phyloP scores from a whole-genome alignment of 2,113 vertebrate genomes.

The Hippocampus abdominalis region DNA sequence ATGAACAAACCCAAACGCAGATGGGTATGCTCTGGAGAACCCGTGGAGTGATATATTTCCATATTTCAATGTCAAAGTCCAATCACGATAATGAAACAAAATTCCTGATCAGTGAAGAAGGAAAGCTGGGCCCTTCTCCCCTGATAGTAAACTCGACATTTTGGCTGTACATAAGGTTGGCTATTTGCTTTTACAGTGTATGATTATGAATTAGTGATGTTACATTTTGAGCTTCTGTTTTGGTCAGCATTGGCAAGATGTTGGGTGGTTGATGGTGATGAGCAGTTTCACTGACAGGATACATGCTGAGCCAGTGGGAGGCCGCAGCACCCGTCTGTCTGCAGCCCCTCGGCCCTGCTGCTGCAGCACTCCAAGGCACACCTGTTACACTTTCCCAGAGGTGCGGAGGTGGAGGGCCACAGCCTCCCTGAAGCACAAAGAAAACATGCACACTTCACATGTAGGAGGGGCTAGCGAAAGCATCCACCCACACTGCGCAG shows the following conservation, averaged over 20 bases:
- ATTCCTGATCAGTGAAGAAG: too few species aligned
- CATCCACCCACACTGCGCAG: constrained; percentile 40
- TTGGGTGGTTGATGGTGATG: constrained; percentile 22
- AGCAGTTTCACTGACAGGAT: constrained; percentile 15
- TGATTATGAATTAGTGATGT: constrained; percentile 17
- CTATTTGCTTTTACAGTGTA: not conserved
- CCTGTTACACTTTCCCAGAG: constrained; percentile 90
- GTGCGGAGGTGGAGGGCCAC: constrained; percentile 69
- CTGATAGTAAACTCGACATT: not conserved
- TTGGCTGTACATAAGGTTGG: not conserved
- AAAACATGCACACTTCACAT: constrained; percentile 15
- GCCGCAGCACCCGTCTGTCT: constrained; percentile 8
- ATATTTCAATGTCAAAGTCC: too few species aligned
- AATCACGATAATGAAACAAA: too few species aligned
- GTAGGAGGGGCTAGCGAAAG: constrained; percentile 21
- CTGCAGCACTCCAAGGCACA: constrained; percentile 72
- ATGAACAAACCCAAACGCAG: too few species aligned
- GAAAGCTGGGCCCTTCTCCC: too few species aligned
- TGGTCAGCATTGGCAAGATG: constrained; percentile 6
- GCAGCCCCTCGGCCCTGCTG: constrained; percentile 63
- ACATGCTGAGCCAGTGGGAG: constrained; percentile 20
- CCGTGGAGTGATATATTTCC: too few species aligned
- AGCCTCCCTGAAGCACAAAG: constrained; percentile 70
- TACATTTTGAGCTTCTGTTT: constrained; percentile 28
- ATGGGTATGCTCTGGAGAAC: too few species aligned